Base-by-base conservation (phyloP, 1,140 invertebrate species). In the Diorhabda carinulata region DNA sequence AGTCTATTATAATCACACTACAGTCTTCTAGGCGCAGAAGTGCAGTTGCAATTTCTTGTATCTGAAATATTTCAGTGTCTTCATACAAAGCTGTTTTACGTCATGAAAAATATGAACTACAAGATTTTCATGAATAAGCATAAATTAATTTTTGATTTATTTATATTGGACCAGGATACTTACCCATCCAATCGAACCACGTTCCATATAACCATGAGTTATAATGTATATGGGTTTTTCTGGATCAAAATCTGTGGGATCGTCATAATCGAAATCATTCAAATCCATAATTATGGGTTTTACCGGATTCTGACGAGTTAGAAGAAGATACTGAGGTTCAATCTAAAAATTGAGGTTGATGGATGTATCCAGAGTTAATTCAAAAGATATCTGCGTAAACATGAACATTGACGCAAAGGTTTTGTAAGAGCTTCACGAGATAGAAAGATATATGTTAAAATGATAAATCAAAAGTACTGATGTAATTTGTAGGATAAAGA, bases 131-230 rank as follows among this genome's bases (percentile, higher is more conserved):
- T 25, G 25, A 25, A 25, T 5, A 43, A 9, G 5, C 7, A 9
- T 60, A n/a, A 6, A 9, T 9, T 9, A 8, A 60, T 6, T n/a
- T 25, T 25, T 25, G 25, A 25, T 25, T 25, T 25, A 25, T 25
- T 25, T 25, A 25, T 25, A 25, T 25, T 25, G 25, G 25, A 25
- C 25, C 25, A 25, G 25, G 25, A 42, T 8, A 70, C 73, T 67
- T 82, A 94, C 91, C 93, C 93, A 95, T 44, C 84, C 82, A 73
- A 91, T 90, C 69, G 90, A 85, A 3, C 93, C 92, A 58, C 89
- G 88, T 75, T 96, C 94, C 45, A 95, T 81, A 77, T 93, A 96
- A 5, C 94, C 94, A 75, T 96, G 94, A 6, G 89, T 86, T 45
- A 96, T 87, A 68, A 95, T 85, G 75, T 89, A 94, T 56, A 91